These are phyloP conservation scores for Fulmarus glacialis DNA, from an alignment of 2,113 vertebrate species.

Conservation along the genomic window DNA sequence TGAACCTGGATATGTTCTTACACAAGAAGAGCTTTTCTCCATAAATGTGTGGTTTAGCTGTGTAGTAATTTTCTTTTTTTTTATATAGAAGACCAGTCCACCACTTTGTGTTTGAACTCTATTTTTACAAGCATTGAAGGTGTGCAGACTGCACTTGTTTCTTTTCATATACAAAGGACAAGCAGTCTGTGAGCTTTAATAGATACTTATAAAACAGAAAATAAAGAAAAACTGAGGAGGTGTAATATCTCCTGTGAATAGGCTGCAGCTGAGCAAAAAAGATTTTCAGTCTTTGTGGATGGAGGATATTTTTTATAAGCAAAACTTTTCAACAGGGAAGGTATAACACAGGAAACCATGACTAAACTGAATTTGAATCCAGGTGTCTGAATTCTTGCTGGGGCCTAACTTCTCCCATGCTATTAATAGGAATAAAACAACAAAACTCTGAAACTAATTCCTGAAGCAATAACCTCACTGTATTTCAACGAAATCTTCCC, in stretches of 20 bases:
- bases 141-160: neutral
- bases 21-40: neutral
- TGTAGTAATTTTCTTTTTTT: neutral
- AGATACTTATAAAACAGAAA: neutral
- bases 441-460: neutral
- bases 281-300: neutral
- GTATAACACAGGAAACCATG: neutral
- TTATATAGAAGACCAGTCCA: neutral
- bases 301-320: neutral
- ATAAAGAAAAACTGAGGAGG: neutral
- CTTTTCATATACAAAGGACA: neutral
- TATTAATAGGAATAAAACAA: neutral
- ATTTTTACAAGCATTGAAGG: neutral
- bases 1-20: neutral
- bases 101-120: neutral
- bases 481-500: neutral
- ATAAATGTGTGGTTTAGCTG: neutral
- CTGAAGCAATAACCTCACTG: neutral
- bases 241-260: neutral
- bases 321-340: neutral
- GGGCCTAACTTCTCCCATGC: neutral
- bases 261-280: neutral
- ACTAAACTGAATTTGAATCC: neutral
- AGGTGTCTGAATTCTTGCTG: neutral
- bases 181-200: neutral